These are phyloP conservation scores for Varanus salvator DNA, from an alignment of 2,113 vertebrate species.

Conservation along the genomic window DNA sequence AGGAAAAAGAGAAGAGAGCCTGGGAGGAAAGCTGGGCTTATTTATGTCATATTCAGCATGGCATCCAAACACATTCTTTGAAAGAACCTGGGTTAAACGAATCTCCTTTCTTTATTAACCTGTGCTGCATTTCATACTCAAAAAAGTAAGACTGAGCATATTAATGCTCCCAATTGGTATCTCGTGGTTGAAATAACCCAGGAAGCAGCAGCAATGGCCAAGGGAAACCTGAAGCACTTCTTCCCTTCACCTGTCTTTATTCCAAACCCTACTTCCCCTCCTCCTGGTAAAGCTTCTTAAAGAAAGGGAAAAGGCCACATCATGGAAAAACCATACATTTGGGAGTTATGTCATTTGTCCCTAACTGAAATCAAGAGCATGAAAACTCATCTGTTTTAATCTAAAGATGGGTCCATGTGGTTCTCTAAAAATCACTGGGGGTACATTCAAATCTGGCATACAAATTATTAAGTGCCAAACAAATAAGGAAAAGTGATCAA, in stretches of 20 bases:
- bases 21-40: not conserved
- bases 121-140: not conserved
- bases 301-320: not conserved
- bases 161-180: not conserved
- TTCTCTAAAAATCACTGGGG: not conserved
- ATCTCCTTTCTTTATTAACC: not conserved
- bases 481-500: not conserved
- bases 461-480: not conserved
- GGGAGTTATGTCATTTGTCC: not conserved
- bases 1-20: not conserved
- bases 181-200: not conserved
- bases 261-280: not conserved
- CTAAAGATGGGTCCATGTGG: not conserved
- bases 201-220: too few relatives aligned
- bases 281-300: not conserved
- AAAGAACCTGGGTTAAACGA: not conserved
- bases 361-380: not conserved
- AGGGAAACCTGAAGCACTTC: not conserved
- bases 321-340: not conserved
- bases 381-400: not conserved
- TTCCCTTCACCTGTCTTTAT: not conserved
- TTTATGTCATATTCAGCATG: not conserved
- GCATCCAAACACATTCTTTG: not conserved
- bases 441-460: not conserved
- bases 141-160: not conserved